These are phyloP conservation scores for Gymnothorax javanicus DNA, from an alignment of 2,797 vertebrate species.

Conservation along the genomic window DNA sequence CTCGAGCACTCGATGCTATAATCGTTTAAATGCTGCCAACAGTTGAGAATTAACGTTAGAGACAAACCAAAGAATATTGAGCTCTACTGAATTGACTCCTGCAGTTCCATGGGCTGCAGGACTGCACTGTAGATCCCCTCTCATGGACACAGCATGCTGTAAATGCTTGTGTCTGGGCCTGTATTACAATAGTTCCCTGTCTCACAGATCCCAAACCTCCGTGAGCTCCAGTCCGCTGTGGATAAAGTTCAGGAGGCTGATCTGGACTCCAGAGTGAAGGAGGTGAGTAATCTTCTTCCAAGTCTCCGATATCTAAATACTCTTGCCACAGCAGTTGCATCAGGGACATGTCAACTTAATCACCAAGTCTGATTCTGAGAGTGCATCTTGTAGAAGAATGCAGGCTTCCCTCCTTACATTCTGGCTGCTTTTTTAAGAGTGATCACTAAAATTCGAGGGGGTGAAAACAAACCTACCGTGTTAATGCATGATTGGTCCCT, in stretches of 20 bases:
- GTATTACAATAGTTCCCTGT: neutral
- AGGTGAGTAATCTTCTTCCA: slow-evolving; percentile 54
- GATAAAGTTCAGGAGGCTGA: slow-evolving; percentile 51
- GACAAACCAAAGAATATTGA: neutral
- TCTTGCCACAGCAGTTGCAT: neutral
- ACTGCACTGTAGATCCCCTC: neutral
- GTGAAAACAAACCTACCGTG: no score
- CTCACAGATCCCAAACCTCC: slow-evolving; percentile 50
- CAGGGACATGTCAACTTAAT: neutral
- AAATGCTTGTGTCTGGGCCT: neutral
- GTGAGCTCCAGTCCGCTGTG: slow-evolving; percentile 52
- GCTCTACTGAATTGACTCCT: neutral
- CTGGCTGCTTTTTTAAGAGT: no score
- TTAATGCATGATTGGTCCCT: no score
- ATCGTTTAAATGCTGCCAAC: no score
- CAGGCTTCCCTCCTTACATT: neutral
- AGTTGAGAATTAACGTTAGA: neutral
- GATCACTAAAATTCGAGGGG: no score
- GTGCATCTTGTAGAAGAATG: neutral
- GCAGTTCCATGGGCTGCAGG: neutral
- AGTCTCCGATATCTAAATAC: neutral
- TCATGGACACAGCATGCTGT: neutral
- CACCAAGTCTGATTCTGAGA: neutral
- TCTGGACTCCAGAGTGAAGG: slow-evolving; percentile 51
- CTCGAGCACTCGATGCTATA: no score